A percentile compares a stretch with the other conserved stretches of the same genome.
These are phyloP conservation scores for Crocidura indochinensis DNA, from an alignment of 2,797 vertebrate species.

Conservation along the genomic window DNA sequence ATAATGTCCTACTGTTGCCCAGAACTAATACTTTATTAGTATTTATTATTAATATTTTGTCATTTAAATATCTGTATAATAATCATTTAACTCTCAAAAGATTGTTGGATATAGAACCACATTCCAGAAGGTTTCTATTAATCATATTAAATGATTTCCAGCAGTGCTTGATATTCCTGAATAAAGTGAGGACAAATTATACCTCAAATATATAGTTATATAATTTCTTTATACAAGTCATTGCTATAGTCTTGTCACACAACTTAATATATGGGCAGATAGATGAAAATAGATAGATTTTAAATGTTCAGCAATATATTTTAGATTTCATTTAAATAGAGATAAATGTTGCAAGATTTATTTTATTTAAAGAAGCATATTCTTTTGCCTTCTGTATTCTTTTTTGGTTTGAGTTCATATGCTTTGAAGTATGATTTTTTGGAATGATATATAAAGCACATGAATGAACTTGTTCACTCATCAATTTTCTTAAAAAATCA, in stretches of 20 bases:
- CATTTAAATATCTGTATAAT: background rate
- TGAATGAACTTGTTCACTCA: background rate
- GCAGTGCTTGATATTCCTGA: background rate
- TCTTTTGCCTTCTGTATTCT: background rate
- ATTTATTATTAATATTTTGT: too few species aligned
- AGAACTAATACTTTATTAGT: background rate
- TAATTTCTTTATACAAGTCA: slow-evolving; percentile 9
- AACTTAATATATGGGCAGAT: background rate
- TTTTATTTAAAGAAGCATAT: background rate
- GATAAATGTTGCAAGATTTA: background rate
- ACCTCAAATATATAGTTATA: slow-evolving; percentile 7
- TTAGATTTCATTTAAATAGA: background rate
- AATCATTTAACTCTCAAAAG: slow-evolving; percentile 9
- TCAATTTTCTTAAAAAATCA: background rate
- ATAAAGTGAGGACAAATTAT: background rate
- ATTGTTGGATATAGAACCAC: slow-evolving; percentile 11
- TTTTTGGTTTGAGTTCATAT: slow-evolving; percentile 21
- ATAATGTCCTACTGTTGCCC: background rate
- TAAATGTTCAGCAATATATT: slow-evolving; percentile 21
- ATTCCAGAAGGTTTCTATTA: background rate
- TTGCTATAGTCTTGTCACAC: background rate
- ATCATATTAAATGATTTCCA: slow-evolving; percentile 1
- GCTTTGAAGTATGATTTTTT: slow-evolving; percentile 51
- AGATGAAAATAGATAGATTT: slow-evolving; percentile 4
- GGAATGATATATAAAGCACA: slow-evolving; percentile 1